phyloP scores from a whole-genome alignment of 2,797 vertebrate species.

The Selene dorsalis region DNA sequence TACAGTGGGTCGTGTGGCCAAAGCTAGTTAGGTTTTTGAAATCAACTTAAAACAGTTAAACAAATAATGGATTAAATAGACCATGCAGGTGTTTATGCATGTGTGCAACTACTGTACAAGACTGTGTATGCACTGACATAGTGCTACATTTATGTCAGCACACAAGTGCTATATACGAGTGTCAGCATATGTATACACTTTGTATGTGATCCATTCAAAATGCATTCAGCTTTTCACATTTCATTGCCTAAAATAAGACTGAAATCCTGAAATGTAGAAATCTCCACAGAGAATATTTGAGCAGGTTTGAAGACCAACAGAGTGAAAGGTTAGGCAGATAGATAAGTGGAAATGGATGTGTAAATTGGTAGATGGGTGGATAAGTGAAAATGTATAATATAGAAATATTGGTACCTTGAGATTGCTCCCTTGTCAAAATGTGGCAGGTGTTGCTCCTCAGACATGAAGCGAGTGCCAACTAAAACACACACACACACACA shows the following conservation, averaged over 20 bases:
- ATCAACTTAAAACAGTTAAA: neutral
- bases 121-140: neutral
- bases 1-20: neutral
- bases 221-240: neutral
- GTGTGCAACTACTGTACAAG: neutral
- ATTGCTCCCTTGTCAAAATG: conserved; percentile 7
- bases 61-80: neutral
- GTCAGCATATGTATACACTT: neutral
- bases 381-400: neutral
- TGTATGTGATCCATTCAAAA: conserved; percentile 10
- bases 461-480: conserved; percentile 32
- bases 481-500: conserved; percentile 59
- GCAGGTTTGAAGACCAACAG: neutral
- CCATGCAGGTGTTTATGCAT: neutral
- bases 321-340: neutral
- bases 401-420: conserved; percentile 62
- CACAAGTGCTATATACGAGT: neutral
- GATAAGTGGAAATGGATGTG: neutral
- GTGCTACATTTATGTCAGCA: no score
- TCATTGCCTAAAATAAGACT: neutral
- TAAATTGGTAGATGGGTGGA: neutral
- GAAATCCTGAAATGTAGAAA: neutral
- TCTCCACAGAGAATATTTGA: neutral
- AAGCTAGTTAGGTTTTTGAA: neutral
- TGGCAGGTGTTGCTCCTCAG: conserved; percentile 39